phyloP scores from a whole-genome alignment of 2,888 invertebrate species.

The Parasteatoda lunata region DNA sequence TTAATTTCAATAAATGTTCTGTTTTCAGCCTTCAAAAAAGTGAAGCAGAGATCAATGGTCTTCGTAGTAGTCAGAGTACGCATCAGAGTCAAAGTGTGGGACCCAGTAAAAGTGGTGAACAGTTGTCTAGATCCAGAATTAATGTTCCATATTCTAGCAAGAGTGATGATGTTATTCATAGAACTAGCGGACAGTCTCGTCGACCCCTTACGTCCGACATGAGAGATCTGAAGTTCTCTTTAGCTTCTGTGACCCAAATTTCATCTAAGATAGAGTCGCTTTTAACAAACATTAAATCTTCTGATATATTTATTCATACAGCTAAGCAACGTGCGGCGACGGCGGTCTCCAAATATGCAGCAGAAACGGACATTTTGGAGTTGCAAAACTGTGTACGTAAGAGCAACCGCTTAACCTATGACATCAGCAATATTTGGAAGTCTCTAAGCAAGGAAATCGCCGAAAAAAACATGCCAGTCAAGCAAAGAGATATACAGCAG shows the following conservation, averaged over 20 bases:
- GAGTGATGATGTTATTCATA: no score
- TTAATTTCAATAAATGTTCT: no score
- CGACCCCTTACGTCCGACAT: neutral
- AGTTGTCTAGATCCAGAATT: no score
- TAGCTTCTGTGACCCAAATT: conserved; percentile 35
- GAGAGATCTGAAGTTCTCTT: conserved; percentile 37
- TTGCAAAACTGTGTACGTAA: conserved; percentile 29
- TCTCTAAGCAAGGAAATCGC: neutral
- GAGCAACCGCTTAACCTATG: conserved; percentile 42
- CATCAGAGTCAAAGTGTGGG: no score
- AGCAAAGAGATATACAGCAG: conserved; percentile 1
- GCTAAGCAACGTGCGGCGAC: conserved; percentile 17
- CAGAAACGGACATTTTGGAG: conserved; percentile 18
- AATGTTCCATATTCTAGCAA: no score
- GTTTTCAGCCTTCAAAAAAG: neutral
- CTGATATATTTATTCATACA: conserved; percentile 11
- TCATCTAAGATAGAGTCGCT: conserved; percentile 24
- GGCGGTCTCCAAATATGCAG: neutral
- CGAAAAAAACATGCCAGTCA: neutral
- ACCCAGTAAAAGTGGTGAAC: no score
- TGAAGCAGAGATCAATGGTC: neutral
- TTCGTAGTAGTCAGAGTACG: no score
- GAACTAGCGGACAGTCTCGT: no score
- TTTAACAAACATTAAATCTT: conserved; percentile 28
- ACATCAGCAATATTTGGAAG: conserved; percentile 32